A percentile compares a stretch with the other conserved stretches of the same genome.
phyloP scores from a whole-genome alignment of 2,113 vertebrate genomes.

The Plectropomus leopardus region DNA sequence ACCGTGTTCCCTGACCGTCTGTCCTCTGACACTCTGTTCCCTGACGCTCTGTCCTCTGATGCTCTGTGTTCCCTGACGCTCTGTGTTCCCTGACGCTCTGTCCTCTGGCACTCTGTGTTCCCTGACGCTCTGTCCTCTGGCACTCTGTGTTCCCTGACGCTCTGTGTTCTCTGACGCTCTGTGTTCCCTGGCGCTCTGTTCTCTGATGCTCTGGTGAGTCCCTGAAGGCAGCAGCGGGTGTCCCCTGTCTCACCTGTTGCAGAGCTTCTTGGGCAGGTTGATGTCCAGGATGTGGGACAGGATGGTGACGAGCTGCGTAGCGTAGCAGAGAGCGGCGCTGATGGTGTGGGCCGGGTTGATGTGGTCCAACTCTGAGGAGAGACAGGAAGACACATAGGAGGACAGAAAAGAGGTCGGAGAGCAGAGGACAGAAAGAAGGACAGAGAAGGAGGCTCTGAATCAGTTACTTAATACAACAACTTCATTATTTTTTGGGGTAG shows the following conservation, averaged over 20 bases:
- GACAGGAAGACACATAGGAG: neutral
- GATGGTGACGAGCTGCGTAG: slow-evolving; percentile 94
- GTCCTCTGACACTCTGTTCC: no score
- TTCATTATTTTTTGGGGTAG: no score
- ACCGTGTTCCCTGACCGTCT: no score
- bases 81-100: no score
- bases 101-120: neutral
- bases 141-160: no score
- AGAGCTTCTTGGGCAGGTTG: slow-evolving; percentile 97
- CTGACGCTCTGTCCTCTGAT: no score
- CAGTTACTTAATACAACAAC: no score
- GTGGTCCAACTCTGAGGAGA: slow-evolving; percentile 90
- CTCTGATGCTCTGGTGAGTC: no score
- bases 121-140: no score
- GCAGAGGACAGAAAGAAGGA: neutral
- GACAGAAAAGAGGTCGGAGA: neutral
- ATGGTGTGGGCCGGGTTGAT: slow-evolving; percentile 96
- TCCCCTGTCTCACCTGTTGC: slow-evolving; percentile 89
- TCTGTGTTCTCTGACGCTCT: no score
- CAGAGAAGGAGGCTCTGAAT: neutral
- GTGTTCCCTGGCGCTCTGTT: no score
- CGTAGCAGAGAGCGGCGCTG: slow-evolving; percentile 95
- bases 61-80: no score
- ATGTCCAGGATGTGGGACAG: slow-evolving; percentile 95
- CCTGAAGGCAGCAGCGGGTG: neutral